Conservation (phyloP, 2,797 vertebrate species). For the Atherinosoma microstoma region DNA sequence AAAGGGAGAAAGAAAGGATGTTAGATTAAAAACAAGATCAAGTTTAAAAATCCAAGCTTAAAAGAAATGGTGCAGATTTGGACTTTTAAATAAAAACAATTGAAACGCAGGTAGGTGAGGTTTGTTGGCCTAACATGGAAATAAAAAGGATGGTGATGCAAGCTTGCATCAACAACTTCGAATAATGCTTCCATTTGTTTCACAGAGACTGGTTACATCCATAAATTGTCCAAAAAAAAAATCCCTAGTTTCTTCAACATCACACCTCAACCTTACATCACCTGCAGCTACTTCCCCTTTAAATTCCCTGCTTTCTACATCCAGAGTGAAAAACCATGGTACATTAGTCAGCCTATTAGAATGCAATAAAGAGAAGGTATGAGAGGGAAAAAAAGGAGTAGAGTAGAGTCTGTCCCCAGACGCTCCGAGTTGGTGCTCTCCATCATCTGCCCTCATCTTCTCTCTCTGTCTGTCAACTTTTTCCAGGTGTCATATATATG, state of each 20-base stretch:
- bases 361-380: conserved; percentile 94
- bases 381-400: conserved; percentile 74
- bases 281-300: conserved; percentile 49
- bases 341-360: conserved; percentile 99
- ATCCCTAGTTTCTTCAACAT: conserved; percentile 18
- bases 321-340: conserved; percentile 97
- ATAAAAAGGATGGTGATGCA: conserved; percentile 47
- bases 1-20: too few species aligned
- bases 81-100: too few species aligned
- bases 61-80: too few species aligned
- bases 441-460: conserved; percentile 97
- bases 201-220: conserved; percentile 22
- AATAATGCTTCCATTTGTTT: conserved; percentile 47
- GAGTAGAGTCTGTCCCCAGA: conserved; percentile 84
- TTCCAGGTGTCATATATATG: conserved; percentile 95
- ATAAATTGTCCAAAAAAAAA: conserved; percentile 30
- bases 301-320: conserved; percentile 79
- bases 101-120: conserved; percentile 24
- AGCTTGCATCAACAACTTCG: conserved; percentile 37
- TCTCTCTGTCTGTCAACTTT: conserved; percentile 91
- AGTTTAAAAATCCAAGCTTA: too few species aligned
- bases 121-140: conserved; percentile 40
- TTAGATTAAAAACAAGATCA: too few species aligned
- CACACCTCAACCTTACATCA: conserved; percentile 34
- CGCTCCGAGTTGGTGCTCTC: conserved; percentile 90